Evolutionary conservation across 2,888 invertebrate genomes (phyloP), one percentile per base, ranked within the genome.

Genomic region (Lasioglossum zephyrum): DNA sequence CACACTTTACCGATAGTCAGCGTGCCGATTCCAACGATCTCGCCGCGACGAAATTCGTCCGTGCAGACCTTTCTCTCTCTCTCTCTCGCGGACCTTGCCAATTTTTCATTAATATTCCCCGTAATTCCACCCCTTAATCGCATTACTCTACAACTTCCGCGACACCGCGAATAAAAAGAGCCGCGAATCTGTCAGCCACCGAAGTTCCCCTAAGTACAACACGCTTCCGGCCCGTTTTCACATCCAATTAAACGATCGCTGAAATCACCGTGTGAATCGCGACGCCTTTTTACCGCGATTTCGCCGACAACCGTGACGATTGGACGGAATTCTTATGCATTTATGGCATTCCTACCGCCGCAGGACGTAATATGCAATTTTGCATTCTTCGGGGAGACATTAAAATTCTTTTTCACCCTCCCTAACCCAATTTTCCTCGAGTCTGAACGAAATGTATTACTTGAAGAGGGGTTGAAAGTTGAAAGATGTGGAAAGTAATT

Each of bases 101-200:
- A 85, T 86, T 86, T 85, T 86, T 86, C 81, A 86, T 86, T 85
- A 86, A 86, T 85, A 81, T 76, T 69, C 78, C 81, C 16, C 60
- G 60, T 76, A 86, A 85, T 81, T 85, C 41, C 81, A 3, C n/a
- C 53, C 16, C n/a, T 63, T 78, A 86, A 86, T 86, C 86, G 77
- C 75, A 47, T 86, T 86, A 79, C 69, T 79, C n/a, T 41, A 60
- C 22, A 80, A 85, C 79, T 85, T 84, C 39, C 57, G 41, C 5
- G n/a, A n/a, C 13, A 22, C 1, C 18, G 22, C 16, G 44, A 39
- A 49, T 60, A 77, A 73, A 77, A 84, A 84, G 73, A 57, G 53
- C 36, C 53, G 39, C 41, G 82, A 57, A 75, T 75, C 66, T 49
- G 73, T 73, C 63, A 47, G 22, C 16, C 31, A 1, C 22, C 63